phyloP scores from a whole-genome alignment of 2,888 invertebrate genomes.

The Lucinisca nassula region DNA sequence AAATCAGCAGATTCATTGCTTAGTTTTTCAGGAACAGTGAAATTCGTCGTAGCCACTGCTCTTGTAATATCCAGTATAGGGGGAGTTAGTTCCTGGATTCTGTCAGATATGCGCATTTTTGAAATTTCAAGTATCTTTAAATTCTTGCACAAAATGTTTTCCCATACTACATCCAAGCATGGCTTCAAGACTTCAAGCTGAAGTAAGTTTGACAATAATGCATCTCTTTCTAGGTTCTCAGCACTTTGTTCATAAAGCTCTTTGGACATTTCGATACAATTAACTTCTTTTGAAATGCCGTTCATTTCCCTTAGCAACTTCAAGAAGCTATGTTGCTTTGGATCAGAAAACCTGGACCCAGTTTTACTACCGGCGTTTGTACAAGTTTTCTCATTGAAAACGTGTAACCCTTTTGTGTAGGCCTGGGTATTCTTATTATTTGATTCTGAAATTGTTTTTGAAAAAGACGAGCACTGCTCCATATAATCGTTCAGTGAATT shows the following conservation, averaged over 20 bases:
- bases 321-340: conserved; percentile 20
- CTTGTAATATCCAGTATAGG: conserved; percentile 91
- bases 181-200: conserved; percentile 81
- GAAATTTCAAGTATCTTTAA: conserved; percentile 91
- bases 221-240: conserved; percentile 8
- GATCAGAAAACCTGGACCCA: conserved; percentile 41
- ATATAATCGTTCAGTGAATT: too few relatives aligned
- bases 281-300: background rate
- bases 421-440: too few relatives aligned
- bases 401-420: too few relatives aligned
- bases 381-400: too few relatives aligned
- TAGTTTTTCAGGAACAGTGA: conserved; percentile 60
- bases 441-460: too few relatives aligned
- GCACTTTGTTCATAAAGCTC: background rate
- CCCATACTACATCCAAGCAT: conserved; percentile 90
- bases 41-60: conserved; percentile 88
- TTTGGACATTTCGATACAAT: background rate
- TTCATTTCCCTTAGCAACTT: conserved; percentile 12
- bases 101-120: conserved; percentile 69
- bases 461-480: too few relatives aligned
- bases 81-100: conserved; percentile 89
- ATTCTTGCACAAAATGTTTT: conserved; percentile 61
- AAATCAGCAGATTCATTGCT: conserved; percentile 72
- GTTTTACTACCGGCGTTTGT: too few relatives aligned
- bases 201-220: conserved; percentile 44